phyloP scores from a whole-genome alignment of 2,113 vertebrate genomes.

The Chamaetylas fuelleborni region DNA sequence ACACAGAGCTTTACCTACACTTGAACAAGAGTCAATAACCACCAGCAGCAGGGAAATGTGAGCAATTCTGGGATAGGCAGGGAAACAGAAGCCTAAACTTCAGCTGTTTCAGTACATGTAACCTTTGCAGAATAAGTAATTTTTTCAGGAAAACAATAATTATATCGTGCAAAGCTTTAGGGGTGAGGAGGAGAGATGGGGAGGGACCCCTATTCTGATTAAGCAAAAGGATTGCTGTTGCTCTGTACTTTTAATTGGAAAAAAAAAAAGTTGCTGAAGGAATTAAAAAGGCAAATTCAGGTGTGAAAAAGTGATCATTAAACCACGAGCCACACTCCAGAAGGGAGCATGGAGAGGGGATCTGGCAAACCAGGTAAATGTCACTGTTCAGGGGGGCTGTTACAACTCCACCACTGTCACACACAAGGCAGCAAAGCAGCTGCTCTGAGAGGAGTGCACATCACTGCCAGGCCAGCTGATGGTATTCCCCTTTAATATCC shows the following conservation, averaged over 20 bases:
- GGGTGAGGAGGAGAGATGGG: neutral
- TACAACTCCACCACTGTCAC: neutral
- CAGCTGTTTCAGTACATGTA: neutral
- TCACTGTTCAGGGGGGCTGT: neutral
- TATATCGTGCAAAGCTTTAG: neutral
- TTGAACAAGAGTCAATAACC: neutral
- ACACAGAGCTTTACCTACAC: neutral
- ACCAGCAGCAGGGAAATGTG: fast-evolving
- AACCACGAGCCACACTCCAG: neutral
- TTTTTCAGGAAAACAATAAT: neutral
- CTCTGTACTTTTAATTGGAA: neutral
- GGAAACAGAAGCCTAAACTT: neutral
- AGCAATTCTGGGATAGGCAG: neutral
- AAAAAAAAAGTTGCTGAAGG: neutral
- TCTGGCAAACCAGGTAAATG: neutral
- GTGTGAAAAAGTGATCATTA: neutral
- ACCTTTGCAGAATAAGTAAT: neutral
- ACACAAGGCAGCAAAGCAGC: neutral
- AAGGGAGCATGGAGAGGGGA: neutral
- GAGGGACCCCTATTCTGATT: neutral
- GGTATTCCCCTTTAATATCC: neutral
- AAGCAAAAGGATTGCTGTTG: neutral
- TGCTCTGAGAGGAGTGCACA: neutral
- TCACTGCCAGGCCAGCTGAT: neutral
- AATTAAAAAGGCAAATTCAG: neutral